Evolutionary conservation across 2,888 invertebrate genomes (phyloP).

Genomic region (Tipula vernalis): DNA sequence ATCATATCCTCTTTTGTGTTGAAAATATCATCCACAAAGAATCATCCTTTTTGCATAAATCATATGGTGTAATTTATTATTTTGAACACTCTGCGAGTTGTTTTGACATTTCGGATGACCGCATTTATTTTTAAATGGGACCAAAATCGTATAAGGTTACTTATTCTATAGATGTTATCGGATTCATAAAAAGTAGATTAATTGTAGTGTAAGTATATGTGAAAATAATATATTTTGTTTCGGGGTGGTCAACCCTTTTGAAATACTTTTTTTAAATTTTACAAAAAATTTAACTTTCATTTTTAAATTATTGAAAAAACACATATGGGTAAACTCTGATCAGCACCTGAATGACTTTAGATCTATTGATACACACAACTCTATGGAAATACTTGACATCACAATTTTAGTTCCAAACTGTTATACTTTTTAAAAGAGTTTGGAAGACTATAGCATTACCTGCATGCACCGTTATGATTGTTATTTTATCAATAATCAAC

Average conservation of each 20-base stretch:
- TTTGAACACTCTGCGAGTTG: not conserved
- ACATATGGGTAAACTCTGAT: too few relatives aligned
- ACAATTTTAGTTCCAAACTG: too few relatives aligned
- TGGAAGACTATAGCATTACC: too few relatives aligned
- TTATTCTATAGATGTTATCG: not conserved
- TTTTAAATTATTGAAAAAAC: too few relatives aligned
- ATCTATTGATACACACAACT: too few relatives aligned
- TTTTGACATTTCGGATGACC: not conserved
- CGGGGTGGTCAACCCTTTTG: not conserved
- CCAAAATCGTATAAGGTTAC: not conserved
- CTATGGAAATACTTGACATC: too few relatives aligned
- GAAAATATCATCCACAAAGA: not conserved
- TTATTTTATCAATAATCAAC: too few relatives aligned
- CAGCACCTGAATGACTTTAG: too few relatives aligned
- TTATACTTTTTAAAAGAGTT: too few relatives aligned
- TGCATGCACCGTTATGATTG: too few relatives aligned
- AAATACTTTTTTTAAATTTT: too few relatives aligned
- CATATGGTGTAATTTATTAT: not conserved
- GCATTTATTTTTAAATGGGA: not conserved
- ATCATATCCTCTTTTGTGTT: not conserved
- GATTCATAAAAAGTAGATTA: not conserved
- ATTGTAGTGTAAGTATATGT: not conserved
- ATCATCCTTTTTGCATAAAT: not conserved
- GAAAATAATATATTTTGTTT: not conserved
- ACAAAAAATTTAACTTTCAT: too few relatives aligned